phyloP scores from a whole-genome alignment of 2,113 vertebrate genomes.

The Neolamprologus sp. region DNA sequence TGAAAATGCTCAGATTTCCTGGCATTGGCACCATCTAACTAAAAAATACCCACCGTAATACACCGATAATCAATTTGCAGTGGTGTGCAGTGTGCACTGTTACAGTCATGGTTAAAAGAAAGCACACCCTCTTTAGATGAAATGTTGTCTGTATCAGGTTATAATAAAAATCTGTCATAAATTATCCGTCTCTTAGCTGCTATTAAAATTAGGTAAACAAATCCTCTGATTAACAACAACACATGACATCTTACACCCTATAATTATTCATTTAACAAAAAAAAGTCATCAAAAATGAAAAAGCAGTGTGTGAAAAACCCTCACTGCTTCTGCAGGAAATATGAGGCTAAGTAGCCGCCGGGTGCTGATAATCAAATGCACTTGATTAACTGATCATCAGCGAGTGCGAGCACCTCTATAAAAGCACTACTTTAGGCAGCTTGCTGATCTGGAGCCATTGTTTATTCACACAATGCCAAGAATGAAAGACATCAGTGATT shows the following conservation, averaged over 20 bases:
- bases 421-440: not conserved
- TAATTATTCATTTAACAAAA: not conserved
- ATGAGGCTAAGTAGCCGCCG: not conserved
- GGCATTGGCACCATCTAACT: not conserved
- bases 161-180: not conserved
- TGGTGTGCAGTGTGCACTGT: not conserved
- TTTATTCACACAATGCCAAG: not conserved
- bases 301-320: not conserved
- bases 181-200: not conserved
- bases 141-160: not conserved
- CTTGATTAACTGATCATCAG: not conserved
- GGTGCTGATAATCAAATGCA: not conserved
- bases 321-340: not conserved
- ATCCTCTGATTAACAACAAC: not conserved
- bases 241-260: not conserved
- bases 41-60: constrained; percentile 64
- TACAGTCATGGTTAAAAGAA: not conserved
- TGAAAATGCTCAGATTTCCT: constrained; percentile 1
- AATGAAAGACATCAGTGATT: not conserved
- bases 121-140: not conserved
- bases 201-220: not conserved
- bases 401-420: not conserved
- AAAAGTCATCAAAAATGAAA: not conserved
- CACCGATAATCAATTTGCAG: constrained; percentile 28
- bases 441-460: not conserved